Base-by-base conservation (phyloP, 1,140 invertebrate species). In the Cataglyphis hispanica region DNA sequence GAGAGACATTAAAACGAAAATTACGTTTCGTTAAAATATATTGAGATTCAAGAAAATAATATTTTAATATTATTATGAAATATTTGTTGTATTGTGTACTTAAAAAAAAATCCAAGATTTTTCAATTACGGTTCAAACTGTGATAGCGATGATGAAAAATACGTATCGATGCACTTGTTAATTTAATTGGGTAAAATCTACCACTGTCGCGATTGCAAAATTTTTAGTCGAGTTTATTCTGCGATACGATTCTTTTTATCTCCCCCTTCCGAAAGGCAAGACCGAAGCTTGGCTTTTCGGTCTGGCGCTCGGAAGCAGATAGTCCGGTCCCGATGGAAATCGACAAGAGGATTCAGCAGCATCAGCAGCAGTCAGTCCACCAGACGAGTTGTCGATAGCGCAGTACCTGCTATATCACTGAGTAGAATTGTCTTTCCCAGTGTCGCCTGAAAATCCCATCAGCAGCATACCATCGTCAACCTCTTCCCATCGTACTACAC, bases 301-400 rank as follows among this genome's bases (percentile, higher is more conserved):
- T 58, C 66, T 80, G 67, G 66, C 72, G 46, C 78, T 87, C 86
- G 72, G 61, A 34, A 77, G 77, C 70, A 67, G 78, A 86, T 87
- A 86, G 89, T 74, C 64, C 83, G 61, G 61, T 76, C 60, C 76
- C 84, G 61, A 91, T 84, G 89, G 90, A 91, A 92, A 90, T 91
- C 90, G 90, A 89, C 91, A 88, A 90, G 91, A 91, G 91, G 90
- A 91, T 89, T 91, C 92, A 91, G 91, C 93, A 92, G 92, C 93
- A 94, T 93, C 92, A 94, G 92, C 92, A 95, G 94, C 94, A 95
- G 94, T 95, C 94, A 95, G 92, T 95, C 94, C 94, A 95, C 94
- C 94, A 95, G 94, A 95, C 94, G 92, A 95, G 94, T 95, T 95
- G 93, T 94, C 93, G 92, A 95, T 95, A 95, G 90, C 50, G 88